Evolutionary conservation across 2,113 vertebrate genomes (phyloP).

Genomic region (Trogon melanurus): DNA sequence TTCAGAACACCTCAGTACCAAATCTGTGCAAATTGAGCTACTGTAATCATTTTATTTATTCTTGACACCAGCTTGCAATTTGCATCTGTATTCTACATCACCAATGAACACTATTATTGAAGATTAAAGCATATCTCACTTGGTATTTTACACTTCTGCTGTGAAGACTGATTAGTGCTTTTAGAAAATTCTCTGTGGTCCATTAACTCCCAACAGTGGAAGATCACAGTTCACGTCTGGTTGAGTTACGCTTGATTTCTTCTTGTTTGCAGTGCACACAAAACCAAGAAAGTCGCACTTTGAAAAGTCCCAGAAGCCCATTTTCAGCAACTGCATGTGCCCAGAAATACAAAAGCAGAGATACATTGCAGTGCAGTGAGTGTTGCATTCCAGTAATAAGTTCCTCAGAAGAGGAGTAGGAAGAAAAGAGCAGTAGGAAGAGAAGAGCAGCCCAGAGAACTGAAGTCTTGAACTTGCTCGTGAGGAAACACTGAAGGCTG

Average conservation of each 20-base stretch:
- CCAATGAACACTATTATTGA: neutral
- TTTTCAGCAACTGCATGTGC: neutral
- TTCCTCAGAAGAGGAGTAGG: neutral
- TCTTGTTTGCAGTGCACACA: neutral
- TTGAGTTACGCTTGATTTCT: neutral
- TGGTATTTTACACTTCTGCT: neutral
- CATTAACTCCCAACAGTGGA: neutral
- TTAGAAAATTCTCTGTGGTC: neutral
- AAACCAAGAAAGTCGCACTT: neutral
- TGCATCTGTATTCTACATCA: neutral
- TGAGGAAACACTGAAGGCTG: neutral
- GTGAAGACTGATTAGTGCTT: neutral
- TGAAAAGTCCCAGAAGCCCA: neutral
- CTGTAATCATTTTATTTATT: neutral
- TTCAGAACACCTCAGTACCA: neutral
- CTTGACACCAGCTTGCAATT: neutral
- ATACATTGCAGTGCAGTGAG: neutral
- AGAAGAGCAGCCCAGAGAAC: neutral
- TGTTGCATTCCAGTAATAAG: neutral
- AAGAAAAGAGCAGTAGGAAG: neutral
- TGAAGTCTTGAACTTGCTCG: neutral
- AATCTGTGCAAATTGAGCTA: neutral
- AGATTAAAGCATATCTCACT: neutral
- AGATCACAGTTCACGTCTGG: neutral
- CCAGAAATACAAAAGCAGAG: neutral